Evolutionary conservation across 2,113 vertebrate genomes (phyloP), one percentile per base, ranked within the genome.

Genomic region (Anolis carolinensis): DNA sequence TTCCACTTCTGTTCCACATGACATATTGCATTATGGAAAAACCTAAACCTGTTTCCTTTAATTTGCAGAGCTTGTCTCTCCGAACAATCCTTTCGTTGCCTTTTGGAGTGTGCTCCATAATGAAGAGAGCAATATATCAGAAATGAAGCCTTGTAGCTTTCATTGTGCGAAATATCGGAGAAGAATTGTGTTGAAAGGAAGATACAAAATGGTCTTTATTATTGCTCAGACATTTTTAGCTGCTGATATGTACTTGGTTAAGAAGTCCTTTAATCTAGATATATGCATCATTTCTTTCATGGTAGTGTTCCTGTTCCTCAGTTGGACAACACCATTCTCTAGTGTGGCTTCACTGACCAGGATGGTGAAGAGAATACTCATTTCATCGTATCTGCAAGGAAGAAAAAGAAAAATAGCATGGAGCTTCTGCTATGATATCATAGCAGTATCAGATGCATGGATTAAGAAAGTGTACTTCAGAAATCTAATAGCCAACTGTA

Each of bases 221-320:
- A 74, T 5, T 73, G 7, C 2, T 81, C 90, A 97, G 18, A 94
- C 52, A 55, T 95, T 96, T 88, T 93, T 95, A 4, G 98, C 96
- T 71, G 98, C 95, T 44, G 95, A 92, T 83, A 99, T 96, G 90
- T 98, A 98, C 94, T 96, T 98, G 34, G 81, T 94, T 85, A 99
- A 88, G 89, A 98, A 99, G 88, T 95, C 95, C 84, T 94, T 97
- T 90, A 99, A 93, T 93, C 98, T 97, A 18, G 98, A 98, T 91
- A 99, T 94, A 90, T 99, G 98, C 97, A 99, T 97, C 85, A 97
- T 98, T 94, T 99, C 98, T 88, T 96, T 98, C 94, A 99, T 93
- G 59, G 97, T 98, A 67, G 98, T 99, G 88, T 99, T 98, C 90
- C 98, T 96, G 90, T 94, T 98, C 90, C 98, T 97, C 79, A 99